A percentile compares a stretch with the other conserved stretches of the same genome.
These are phyloP conservation scores for Hyaena hyaena DNA, from an alignment of 2,113 vertebrate species.

Conservation along the genomic window DNA sequence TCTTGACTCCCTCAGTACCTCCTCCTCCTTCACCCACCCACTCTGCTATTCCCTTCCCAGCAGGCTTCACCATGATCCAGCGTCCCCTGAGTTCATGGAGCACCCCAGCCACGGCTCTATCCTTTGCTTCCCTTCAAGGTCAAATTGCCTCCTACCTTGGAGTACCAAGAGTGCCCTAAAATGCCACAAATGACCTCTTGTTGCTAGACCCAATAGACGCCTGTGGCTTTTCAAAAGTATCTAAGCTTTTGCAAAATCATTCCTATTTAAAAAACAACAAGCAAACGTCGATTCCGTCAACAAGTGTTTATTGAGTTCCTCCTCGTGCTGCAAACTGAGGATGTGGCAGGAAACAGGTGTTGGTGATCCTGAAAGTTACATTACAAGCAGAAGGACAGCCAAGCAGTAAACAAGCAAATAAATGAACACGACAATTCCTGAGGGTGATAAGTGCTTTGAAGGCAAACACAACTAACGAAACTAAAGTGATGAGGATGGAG, in stretches of 20 bases:
- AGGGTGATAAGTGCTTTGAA: not conserved
- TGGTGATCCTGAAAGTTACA: not conserved
- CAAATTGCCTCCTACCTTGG: not conserved
- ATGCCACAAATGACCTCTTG: not conserved
- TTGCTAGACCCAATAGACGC: not conserved
- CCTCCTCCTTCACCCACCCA: not conserved
- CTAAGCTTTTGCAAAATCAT: conserved; percentile 15
- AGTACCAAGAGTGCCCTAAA: not conserved
- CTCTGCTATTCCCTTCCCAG: not conserved
- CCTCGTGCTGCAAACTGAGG: not conserved
- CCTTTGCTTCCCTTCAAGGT: not conserved
- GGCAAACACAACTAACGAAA: not conserved
- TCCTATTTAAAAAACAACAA: conserved; percentile 47
- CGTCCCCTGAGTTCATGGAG: not conserved
- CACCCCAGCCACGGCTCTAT: not conserved
- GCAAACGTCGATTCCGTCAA: conserved; percentile 28
- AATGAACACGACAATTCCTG: not conserved
- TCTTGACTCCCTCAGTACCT: not conserved
- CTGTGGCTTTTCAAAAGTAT: not conserved
- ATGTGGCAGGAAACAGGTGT: not conserved
- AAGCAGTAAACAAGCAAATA: not conserved
- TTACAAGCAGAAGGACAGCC: not conserved
- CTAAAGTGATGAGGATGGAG: too few species aligned
- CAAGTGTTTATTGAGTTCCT: conserved; percentile 60
- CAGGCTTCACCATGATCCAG: not conserved